These are phyloP conservation scores for Seladonia tumulorum DNA, from an alignment of 2,888 invertebrate species.

Conservation along the genomic window DNA sequence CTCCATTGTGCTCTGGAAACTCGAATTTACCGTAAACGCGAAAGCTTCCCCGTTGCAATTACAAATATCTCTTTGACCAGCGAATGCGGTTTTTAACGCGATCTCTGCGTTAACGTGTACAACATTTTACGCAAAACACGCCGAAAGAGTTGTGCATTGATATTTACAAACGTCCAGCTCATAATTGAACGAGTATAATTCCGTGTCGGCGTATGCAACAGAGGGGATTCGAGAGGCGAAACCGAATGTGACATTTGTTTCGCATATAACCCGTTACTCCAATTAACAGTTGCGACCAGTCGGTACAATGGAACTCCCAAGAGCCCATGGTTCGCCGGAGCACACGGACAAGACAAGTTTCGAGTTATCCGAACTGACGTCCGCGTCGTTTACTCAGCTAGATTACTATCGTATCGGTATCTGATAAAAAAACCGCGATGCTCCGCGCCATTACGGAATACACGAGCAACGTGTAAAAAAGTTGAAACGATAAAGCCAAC, in stretches of 20 bases:
- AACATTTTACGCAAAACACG: neutral
- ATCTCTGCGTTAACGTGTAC: neutral
- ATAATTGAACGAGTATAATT: neutral
- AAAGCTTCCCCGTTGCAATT: neutral
- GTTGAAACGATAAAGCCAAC: neutral
- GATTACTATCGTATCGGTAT: neutral
- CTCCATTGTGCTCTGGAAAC: neutral
- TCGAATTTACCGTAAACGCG: neutral
- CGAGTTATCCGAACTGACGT: neutral
- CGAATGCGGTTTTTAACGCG: neutral
- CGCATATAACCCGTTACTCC: constrained; percentile 15
- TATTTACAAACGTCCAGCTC: too few relatives aligned
- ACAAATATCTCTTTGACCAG: neutral
- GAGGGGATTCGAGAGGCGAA: neutral
- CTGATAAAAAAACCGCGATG: neutral
- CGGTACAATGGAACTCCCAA: constrained; percentile 25
- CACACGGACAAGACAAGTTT: neutral
- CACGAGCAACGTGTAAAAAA: neutral
- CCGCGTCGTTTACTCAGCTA: neutral
- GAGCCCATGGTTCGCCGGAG: neutral
- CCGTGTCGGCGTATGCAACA: neutral
- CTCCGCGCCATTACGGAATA: neutral
- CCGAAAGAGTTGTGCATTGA: neutral
- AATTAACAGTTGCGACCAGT: constrained; percentile 36
- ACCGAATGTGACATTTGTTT: neutral